These are phyloP conservation scores for Pedetes capensis DNA, from an alignment of 2,113 vertebrate genomes.

Conservation along the genomic window DNA sequence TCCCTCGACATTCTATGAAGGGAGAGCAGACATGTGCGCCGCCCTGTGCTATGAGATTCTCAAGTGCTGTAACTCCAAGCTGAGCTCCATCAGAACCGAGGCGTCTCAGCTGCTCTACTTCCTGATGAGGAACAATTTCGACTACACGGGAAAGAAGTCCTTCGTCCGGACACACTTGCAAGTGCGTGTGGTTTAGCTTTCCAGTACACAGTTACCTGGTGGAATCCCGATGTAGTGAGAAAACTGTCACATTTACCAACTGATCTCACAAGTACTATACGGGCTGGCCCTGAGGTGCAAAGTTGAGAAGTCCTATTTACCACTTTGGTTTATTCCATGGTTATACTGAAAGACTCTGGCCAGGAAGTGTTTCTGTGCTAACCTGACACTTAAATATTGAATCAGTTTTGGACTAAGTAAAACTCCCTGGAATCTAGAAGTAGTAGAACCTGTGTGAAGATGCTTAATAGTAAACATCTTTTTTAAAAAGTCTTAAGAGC, in stretches of 20 bases:
- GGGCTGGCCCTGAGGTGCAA: too few species aligned
- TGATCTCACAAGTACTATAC: background rate
- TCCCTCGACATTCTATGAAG: slow-evolving; percentile 96
- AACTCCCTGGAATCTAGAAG: background rate
- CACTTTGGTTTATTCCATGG: background rate
- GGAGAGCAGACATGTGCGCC: slow-evolving; percentile 97
- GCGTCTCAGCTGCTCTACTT: slow-evolving; percentile 98
- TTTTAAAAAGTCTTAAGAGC: background rate
- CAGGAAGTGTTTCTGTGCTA: background rate
- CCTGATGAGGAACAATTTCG: slow-evolving; percentile 99
- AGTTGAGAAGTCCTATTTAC: background rate
- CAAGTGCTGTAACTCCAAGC: slow-evolving; percentile 98
- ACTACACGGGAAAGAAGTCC: slow-evolving; percentile 96
- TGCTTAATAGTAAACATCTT: background rate
- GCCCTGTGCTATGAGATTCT: slow-evolving; percentile 97
- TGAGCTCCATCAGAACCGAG: slow-evolving; percentile 95
- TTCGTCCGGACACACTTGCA: slow-evolving; percentile 98
- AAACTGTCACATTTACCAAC: background rate
- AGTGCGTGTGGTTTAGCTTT: slow-evolving; percentile 79
- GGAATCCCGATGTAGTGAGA: background rate
- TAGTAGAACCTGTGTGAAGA: background rate
- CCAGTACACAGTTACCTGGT: rapidly evolving
- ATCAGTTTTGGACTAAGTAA: background rate
- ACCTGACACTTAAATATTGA: background rate
- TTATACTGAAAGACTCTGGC: background rate